phyloP scores from a whole-genome alignment of 1,140 invertebrate genomes.

The Zaprionus kolodkinae region DNA sequence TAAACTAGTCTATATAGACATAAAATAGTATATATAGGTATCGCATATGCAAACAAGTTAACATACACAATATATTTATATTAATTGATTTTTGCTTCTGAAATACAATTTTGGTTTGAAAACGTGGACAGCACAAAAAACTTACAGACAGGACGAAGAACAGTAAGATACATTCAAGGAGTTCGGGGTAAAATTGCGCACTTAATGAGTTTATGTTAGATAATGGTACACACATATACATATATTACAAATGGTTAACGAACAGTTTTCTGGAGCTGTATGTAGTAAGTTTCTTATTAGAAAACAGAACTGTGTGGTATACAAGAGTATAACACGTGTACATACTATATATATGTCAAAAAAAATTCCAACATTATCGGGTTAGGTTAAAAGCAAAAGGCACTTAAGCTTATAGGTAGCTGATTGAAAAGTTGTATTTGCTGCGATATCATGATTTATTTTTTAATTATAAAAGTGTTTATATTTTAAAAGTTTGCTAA shows the following conservation, averaged over 20 bases:
- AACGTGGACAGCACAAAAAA: slow-evolving; percentile 53
- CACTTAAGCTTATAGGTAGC: slow-evolving; percentile 19
- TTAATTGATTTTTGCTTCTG: slow-evolving; percentile 16
- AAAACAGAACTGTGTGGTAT: slow-evolving; percentile 30
- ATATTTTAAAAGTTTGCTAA: slow-evolving; percentile 45
- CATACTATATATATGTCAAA: too few species aligned
- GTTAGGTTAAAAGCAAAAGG: slow-evolving; percentile 40
- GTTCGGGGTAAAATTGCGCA: background rate
- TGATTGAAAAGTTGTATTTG: slow-evolving; percentile 38
- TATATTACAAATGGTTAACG: slow-evolving; percentile 61
- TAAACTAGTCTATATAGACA: slow-evolving; percentile 60
- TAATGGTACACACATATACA: slow-evolving; percentile 43
- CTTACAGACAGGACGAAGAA: slow-evolving; percentile 67
- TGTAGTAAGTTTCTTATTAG: slow-evolving; percentile 24
- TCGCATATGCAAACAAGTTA: slow-evolving; percentile 67
- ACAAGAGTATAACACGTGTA: background rate
- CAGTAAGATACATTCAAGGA: slow-evolving; percentile 27
- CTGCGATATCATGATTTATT: slow-evolving; percentile 11
- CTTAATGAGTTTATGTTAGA: slow-evolving; percentile 32
- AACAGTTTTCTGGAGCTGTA: slow-evolving; percentile 33
- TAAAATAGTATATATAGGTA: slow-evolving; percentile 54
- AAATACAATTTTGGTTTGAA: slow-evolving; percentile 32
- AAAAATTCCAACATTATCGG: slow-evolving; percentile 20
- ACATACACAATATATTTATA: slow-evolving; percentile 45
- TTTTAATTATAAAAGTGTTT: slow-evolving; percentile 22